These are phyloP conservation scores for Chromobotia macracanthus DNA, from an alignment of 2,797 vertebrate genomes.

Conservation along the genomic window DNA sequence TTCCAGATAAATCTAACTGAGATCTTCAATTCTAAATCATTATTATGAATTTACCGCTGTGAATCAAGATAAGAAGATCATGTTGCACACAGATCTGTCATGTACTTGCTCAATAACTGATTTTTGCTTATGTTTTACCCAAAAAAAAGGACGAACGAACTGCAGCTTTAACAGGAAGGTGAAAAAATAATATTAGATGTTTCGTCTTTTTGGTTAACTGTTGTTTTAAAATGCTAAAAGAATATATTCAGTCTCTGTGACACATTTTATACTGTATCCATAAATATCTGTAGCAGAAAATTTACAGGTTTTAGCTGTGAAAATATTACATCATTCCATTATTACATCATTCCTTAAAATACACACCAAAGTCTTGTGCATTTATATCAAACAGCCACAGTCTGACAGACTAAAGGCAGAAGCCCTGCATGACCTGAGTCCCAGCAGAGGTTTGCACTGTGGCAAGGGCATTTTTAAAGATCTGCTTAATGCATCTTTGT, in stretches of 20 bases:
- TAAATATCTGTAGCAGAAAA: neutral
- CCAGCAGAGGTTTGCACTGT: conserved; percentile 25
- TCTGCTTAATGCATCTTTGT: conserved; percentile 67
- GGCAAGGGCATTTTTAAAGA: conserved; percentile 37
- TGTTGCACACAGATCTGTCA: no score
- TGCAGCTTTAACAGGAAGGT: no score
- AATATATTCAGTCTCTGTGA: neutral
- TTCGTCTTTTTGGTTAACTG: no score
- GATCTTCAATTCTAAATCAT: no score
- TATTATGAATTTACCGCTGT: no score
- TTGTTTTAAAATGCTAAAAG: no score
- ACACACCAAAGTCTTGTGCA: neutral
- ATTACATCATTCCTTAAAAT: neutral
- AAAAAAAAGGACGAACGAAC: no score
- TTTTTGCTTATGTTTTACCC: no score
- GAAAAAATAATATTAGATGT: no score
- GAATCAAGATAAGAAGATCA: no score
- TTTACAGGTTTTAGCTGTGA: neutral
- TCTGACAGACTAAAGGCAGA: conserved; percentile 35
- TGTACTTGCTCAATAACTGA: no score
- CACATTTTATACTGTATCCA: neutral
- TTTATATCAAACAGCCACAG: conserved; percentile 9
- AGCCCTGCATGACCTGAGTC: neutral
- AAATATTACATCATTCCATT: neutral
- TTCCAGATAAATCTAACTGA: no score